Evolutionary conservation across 2,113 vertebrate species (phyloP).

Genomic region (Brachyhypopomus gauderio): DNA sequence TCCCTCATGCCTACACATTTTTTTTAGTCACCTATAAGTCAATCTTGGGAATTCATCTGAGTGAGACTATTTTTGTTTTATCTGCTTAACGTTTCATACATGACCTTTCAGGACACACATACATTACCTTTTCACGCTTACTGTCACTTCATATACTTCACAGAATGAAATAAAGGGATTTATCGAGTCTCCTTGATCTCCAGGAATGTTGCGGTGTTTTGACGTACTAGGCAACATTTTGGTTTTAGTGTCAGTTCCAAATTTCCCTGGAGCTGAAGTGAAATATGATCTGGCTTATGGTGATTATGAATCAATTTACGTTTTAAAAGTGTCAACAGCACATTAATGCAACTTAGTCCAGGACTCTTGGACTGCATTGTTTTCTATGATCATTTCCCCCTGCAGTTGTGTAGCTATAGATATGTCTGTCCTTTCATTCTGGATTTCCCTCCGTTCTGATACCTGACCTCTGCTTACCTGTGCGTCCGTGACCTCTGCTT

Average conservation of each 20-base stretch:
- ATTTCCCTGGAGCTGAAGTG: neutral
- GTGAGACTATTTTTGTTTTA: conserved; percentile 4
- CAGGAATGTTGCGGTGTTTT: neutral
- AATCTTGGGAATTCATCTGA: neutral
- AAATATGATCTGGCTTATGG: neutral
- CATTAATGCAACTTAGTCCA: too few species aligned
- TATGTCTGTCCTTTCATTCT: conserved; percentile 18
- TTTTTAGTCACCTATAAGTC: neutral
- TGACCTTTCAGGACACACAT: too few species aligned
- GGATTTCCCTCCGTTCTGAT: neutral
- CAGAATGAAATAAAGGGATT: neutral
- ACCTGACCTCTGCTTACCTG: too few species aligned
- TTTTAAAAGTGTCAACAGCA: too few species aligned
- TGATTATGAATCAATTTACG: neutral
- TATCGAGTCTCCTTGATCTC: neutral
- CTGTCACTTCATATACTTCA: neutral
- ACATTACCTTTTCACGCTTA: too few species aligned
- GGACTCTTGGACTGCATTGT: too few species aligned
- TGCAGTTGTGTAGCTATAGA: neutral
- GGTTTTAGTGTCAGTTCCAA: neutral
- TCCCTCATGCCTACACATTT: conserved; percentile 14
- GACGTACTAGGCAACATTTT: neutral
- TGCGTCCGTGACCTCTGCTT: neutral
- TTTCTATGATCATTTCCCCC: too few species aligned
- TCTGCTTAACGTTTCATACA: neutral